phyloP scores from a whole-genome alignment of 2,888 invertebrate genomes.

The Noctuana brunneofusca region DNA sequence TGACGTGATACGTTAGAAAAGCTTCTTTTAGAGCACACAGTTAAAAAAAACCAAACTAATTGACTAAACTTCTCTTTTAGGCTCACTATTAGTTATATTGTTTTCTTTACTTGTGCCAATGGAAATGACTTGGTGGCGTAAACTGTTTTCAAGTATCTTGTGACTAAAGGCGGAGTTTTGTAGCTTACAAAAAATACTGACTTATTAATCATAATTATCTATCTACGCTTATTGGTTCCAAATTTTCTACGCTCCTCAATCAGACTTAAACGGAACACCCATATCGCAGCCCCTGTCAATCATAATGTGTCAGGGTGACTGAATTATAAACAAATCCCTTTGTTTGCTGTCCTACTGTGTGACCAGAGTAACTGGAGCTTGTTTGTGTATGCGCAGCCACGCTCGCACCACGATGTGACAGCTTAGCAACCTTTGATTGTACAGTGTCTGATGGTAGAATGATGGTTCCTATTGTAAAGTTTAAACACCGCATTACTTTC shows the following conservation, averaged over 20 bases:
- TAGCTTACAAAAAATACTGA: background rate
- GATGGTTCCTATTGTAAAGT: background rate
- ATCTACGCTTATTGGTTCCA: background rate
- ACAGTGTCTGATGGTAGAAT: background rate
- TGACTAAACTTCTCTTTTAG: too few species aligned
- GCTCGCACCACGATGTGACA: conserved; percentile 12
- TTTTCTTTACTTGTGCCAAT: too few species aligned
- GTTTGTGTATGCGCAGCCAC: conserved; percentile 62
- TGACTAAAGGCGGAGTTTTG: too few species aligned
- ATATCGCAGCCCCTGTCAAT: conserved; percentile 14
- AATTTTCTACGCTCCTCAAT: conserved; percentile 12
- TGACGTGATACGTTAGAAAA: background rate
- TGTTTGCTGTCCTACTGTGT: conserved; percentile 34
- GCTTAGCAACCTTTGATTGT: conserved; percentile 11
- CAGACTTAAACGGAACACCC: conserved; percentile 20
- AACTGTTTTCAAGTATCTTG: too few species aligned
- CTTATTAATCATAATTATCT: conserved; percentile 2
- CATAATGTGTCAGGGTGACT: conserved; percentile 12
- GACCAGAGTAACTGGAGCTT: conserved; percentile 29
- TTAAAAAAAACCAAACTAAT: too few species aligned
- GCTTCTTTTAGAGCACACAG: too few species aligned
- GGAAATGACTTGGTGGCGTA: too few species aligned
- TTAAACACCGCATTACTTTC: background rate
- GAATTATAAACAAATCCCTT: conserved; percentile 28
- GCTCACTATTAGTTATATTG: too few species aligned